Base-by-base conservation (phyloP, 1,140 invertebrate species). In the Tribolium castaneum region DNA sequence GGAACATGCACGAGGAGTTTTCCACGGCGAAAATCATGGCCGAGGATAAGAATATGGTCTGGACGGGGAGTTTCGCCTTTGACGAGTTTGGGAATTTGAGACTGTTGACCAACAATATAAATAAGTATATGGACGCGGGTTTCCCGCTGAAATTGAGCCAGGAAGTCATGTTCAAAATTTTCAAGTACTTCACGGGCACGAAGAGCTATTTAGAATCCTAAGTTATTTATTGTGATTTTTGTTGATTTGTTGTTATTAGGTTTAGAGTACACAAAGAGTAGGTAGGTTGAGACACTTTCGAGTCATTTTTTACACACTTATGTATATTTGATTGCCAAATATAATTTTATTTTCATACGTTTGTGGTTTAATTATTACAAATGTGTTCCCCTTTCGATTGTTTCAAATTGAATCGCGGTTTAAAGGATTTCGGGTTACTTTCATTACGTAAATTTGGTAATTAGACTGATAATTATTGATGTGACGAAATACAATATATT, bases 41-140 rank as follows among this genome's bases (percentile, higher is more conserved):
- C 1, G 87, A 90, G 74, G 92, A 93, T 84, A 87, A 87, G 30
- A 89, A 89, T 59, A 90, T 93, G 82, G 91, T 93, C 82, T 94
- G 92, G 92, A 89, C 92, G 0, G 90, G 91, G 75, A 89, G 89
- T n/a, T 93, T 94, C 82, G 89, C 89, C 2, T 91, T 93, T 78
- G 92, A 93, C 83, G 87, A 89, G 34, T 84, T 87, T 25, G 92
- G 91, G 5, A 88, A 90, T 75, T 82, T 93, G 0, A 92, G 90
- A 83, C 90, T 91, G 4, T 87, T 93, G 1, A 88, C 92, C 1
- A 93, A 93, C 82, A 86, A 89, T 16, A 80, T 93, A 14, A 91
- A 91, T 77, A 92, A 92, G 77, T 91, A 91, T 59, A 77, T 81
- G 39, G 75, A 76, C n/a, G 19, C 49, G n/a, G n/a, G 66, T 49